These are phyloP conservation scores for Molossus alvarezi DNA, from an alignment of 2,797 vertebrate genomes.

Conservation along the genomic window DNA sequence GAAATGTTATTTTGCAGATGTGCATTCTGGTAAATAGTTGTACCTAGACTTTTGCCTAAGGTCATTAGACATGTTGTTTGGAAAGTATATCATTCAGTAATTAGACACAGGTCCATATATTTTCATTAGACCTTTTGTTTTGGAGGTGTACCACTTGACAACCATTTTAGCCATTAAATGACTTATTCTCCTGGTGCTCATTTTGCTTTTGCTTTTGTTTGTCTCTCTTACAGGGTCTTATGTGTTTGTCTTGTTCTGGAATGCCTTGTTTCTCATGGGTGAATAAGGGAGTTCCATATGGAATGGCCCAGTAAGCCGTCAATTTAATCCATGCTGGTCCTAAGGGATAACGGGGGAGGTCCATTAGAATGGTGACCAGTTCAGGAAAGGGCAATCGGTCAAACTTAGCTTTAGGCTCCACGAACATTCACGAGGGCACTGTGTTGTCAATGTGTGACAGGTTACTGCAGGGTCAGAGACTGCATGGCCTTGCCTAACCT, in stretches of 20 bases:
- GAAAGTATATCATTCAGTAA: not conserved
- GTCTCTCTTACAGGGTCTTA: not conserved
- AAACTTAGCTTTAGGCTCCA: not conserved
- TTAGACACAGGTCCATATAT: not conserved
- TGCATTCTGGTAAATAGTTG: not conserved
- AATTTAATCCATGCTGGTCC: not conserved
- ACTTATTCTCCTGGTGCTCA: not conserved
- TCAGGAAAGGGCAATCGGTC: not conserved
- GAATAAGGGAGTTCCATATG: not conserved
- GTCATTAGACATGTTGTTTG: not conserved
- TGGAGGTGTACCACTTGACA: not conserved
- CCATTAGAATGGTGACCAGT: not conserved
- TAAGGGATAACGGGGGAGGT: not conserved
- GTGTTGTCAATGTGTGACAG: not conserved
- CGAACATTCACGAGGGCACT: not conserved
- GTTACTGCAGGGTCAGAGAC: not conserved
- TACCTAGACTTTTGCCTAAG: not conserved
- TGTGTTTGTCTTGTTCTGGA: constrained; percentile 9
- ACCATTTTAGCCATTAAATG: not conserved
- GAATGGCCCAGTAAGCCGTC: not conserved
- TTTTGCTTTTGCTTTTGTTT: constrained; percentile 39
- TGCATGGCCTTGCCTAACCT: not conserved
- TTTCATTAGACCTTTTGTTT: not conserved
- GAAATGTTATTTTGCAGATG: not conserved
- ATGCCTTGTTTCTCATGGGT: constrained; percentile 35